These are phyloP conservation scores for Eristalis pertinax DNA, from an alignment of 2,888 invertebrate genomes.

Conservation along the genomic window DNA sequence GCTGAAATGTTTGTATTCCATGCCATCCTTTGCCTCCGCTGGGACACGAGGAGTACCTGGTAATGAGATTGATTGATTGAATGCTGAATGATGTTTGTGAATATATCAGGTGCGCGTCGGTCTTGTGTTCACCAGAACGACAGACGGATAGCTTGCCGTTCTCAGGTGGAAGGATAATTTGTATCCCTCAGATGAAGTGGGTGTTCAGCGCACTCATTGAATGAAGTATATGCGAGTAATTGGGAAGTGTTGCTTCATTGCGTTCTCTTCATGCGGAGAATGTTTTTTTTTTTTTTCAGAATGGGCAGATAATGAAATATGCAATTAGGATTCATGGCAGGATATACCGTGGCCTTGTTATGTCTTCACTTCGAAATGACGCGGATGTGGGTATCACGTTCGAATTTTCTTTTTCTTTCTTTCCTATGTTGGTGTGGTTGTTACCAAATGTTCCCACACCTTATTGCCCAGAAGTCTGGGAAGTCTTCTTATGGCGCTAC, in stretches of 20 bases:
- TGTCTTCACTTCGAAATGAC: not conserved
- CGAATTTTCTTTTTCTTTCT: not conserved
- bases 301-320: not conserved
- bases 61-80: conserved; percentile 16
- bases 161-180: not conserved
- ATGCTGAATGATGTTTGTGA: not conserved
- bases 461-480: too few relatives aligned
- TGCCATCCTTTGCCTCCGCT: not conserved
- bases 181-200: too few relatives aligned
- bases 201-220: not conserved
- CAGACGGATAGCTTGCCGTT: not conserved
- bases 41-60: not conserved
- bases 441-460: too few relatives aligned
- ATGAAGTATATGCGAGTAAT: not conserved
- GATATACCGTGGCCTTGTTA: not conserved
- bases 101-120: not conserved
- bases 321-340: not conserved
- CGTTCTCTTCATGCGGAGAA: not conserved
- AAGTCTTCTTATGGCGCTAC: too few relatives aligned
- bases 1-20: not conserved
- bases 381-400: not conserved
- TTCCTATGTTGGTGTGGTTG: not conserved
- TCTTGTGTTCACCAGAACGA: not conserved
- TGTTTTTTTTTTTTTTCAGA: not conserved
- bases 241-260: not conserved